These are phyloP conservation scores for Loris lydekkerianus DNA, from an alignment of 2,797 vertebrate genomes.

Conservation along the genomic window DNA sequence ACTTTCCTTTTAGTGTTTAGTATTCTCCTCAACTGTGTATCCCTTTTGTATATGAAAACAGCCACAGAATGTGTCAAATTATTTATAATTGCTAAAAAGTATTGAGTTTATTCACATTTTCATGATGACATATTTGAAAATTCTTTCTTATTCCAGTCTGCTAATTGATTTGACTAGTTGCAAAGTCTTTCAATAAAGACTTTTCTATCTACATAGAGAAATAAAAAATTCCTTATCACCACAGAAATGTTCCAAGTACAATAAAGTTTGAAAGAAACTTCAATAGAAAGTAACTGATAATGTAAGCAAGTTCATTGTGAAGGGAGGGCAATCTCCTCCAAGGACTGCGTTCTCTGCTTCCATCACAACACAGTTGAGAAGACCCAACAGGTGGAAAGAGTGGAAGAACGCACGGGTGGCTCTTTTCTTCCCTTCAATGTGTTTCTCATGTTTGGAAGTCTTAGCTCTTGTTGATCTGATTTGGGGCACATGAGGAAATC, in stretches of 20 bases:
- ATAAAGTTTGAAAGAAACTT: neutral
- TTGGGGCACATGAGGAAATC: neutral
- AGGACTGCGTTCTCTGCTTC: neutral
- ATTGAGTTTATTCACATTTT: neutral
- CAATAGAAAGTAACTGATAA: neutral
- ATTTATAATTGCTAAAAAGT: neutral
- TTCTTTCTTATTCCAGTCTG: neutral
- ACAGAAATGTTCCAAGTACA: neutral
- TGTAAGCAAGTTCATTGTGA: neutral
- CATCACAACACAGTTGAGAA: neutral
- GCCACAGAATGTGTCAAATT: neutral
- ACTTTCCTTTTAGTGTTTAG: neutral
- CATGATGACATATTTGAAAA: neutral
- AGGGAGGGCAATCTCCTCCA: neutral
- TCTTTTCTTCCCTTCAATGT: neutral
- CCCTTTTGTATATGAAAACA: neutral
- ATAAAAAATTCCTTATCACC: neutral
- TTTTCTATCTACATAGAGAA: neutral
- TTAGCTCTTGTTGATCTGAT: neutral
- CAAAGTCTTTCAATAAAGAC: neutral
- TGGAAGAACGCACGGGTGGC: neutral
- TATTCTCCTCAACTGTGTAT: neutral
- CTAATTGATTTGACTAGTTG: neutral
- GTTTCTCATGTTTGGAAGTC: neutral
- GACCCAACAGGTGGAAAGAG: neutral